Base-by-base conservation (phyloP, 1,140 invertebrate genomes). In the Charaxes varanes region DNA sequence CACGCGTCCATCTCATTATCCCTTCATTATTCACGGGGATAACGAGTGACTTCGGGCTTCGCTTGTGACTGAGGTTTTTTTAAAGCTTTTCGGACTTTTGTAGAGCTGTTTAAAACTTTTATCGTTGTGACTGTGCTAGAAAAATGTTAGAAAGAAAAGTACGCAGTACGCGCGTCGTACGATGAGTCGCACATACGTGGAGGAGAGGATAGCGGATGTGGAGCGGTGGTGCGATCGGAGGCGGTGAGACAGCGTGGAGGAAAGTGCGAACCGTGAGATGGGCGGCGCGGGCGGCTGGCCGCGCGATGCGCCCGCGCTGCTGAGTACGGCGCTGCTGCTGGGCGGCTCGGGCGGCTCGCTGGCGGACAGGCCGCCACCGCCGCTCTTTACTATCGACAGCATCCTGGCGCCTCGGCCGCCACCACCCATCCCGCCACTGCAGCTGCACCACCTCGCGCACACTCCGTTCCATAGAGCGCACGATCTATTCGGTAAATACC, bases 381-480 rank as follows among this genome's bases (percentile, higher is more conserved):
- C 91, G 16, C 81, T 92, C 17, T 93, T 93, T 64, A 93, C 92
- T 47, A 94, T 93, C 52, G 92, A 94, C 73, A 93, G 91, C 74
- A 93, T 93, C 38, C 74, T 94, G 58, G 91, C 90, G 11, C 89
- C 89, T 14, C 78, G 87, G 6, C 78, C 82, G 32, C 84, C 77
- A 28, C 83, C 79, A 14, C 83, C 86, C 46, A 62, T 70, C 41
- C 85, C 70, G 52, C 86, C 65, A 52, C 73, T 72, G 61, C 83
- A 69, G 65, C 78, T 61, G 53, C 86, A 63, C 51, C 86, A 66
- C 66, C 32, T 78, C n/a, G 62, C 73, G 2, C 72, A 62, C 53
- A 77, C 60, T 49, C 83, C 67, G 32, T 90, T 79, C 81, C 89
- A 84, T 77, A 87, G 80, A 64, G 87, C 81, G 54, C 89, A 69